Percentiles rank a stretch among this genome's conserved stretches.
Conservation (phyloP, 2,888 invertebrate species). For the Chaetoderma sp. region DNA sequence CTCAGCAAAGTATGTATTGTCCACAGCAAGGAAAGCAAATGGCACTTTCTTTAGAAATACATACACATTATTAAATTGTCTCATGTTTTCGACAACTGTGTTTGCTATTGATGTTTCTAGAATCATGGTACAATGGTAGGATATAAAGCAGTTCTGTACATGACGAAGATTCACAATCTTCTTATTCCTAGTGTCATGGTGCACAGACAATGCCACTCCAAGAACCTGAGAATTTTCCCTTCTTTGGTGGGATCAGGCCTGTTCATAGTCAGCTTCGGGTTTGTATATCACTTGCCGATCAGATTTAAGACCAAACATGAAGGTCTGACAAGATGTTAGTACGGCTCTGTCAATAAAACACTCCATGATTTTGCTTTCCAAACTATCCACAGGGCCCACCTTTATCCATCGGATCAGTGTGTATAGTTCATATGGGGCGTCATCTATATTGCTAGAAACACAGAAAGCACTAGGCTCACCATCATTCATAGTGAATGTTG, state of each 20-base stretch:
- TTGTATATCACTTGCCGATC: slow-evolving; percentile 7
- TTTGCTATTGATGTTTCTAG: slow-evolving; percentile 24
- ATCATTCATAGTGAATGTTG: neutral
- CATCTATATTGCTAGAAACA: slow-evolving; percentile 10
- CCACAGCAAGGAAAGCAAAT: slow-evolving; percentile 13
- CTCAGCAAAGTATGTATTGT: slow-evolving; percentile 28
- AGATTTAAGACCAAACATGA: slow-evolving; percentile 5
- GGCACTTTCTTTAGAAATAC: slow-evolving; percentile 29
- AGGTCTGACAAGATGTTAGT: slow-evolving; percentile 5
- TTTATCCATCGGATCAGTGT: slow-evolving; percentile 17
- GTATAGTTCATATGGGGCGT: slow-evolving; percentile 20
- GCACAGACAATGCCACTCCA: slow-evolving; percentile 23
- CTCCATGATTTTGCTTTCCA: neutral
- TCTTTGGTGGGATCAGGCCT: slow-evolving; percentile 17
- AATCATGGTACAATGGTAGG: slow-evolving; percentile 6
- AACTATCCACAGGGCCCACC: slow-evolving; percentile 12
- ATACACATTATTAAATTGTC: slow-evolving; percentile 14
- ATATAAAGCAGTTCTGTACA: slow-evolving; percentile 6
- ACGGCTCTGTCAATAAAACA: neutral
- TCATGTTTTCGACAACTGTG: no score
- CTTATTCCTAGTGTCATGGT: slow-evolving; percentile 25
- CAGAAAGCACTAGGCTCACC: neutral
- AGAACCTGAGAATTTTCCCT: slow-evolving; percentile 24
- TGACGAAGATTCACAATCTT: slow-evolving; percentile 12
- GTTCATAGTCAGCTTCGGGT: neutral